phyloP scores from a whole-genome alignment of 1,140 invertebrate genomes.

The Drosophila pectinifera region DNA sequence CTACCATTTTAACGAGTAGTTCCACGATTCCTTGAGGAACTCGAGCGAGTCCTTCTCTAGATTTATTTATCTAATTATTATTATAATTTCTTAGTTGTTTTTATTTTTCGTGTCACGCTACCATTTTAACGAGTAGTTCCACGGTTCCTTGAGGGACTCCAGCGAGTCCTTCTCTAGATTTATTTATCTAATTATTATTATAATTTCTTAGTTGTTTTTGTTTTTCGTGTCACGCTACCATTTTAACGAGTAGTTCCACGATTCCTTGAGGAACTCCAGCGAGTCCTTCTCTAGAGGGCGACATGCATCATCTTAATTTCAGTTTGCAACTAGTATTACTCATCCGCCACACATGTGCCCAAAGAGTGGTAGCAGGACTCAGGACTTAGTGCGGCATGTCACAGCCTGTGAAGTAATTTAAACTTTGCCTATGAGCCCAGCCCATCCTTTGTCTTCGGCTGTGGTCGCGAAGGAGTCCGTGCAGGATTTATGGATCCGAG shows the following conservation, averaged over 20 bases:
- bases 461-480: slow-evolving; percentile 23
- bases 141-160: no score
- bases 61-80: no score
- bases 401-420: slow-evolving; percentile 81
- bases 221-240: slow-evolving; percentile 4
- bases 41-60: no score
- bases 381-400: slow-evolving; percentile 24
- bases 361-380: slow-evolving; percentile 11
- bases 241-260: background rate
- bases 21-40: no score
- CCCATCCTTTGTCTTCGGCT: slow-evolving; percentile 36
- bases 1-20: background rate
- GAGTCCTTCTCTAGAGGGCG: slow-evolving; percentile 26
- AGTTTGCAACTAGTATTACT: slow-evolving; percentile 61
- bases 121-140: background rate
- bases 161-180: no score
- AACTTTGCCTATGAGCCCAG: slow-evolving; percentile 64
- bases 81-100: background rate
- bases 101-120: slow-evolving; percentile 7
- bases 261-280: no score
- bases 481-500: slow-evolving; percentile 65
- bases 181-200: background rate
- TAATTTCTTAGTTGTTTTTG: background rate
- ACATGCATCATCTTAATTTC: slow-evolving; percentile 63
- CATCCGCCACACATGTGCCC: slow-evolving; percentile 64